Evolutionary conservation across 2,888 invertebrate genomes (phyloP), one percentile per base, ranked within the genome.

Genomic region (Orthonevra nobilis): DNA sequence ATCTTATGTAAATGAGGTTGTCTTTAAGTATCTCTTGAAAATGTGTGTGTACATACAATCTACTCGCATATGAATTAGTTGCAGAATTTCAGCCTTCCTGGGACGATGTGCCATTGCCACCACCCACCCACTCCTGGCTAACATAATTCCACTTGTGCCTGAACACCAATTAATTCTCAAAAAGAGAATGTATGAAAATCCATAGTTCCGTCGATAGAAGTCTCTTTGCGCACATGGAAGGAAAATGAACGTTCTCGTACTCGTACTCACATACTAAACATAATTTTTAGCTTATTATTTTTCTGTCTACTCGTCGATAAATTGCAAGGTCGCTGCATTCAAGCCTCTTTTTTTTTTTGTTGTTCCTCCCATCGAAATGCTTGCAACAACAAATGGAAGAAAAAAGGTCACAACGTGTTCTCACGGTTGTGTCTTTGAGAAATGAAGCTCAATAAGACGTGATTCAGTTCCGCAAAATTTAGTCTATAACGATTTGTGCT

Each of bases 281-380:
- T 10, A 40, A 7, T 52, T n/a, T n/a, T 14, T 5, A 38, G 70
- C 61, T 61, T 44, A 61, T 70, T 70, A 70, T 70, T 70, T 68
- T 48, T 58, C 48, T 50, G 68, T 38, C 70, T 44, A 54, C 70
- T 54, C 54, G 61, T 70, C 15, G 61, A 46, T n/a, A 70, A 61
- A 70, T 48, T 70, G 36, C 70, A 61, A 70, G 70, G 70, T 61
- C 42, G 26, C 20, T 20, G 32, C 9, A 61, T 69, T 50, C 26
- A 46, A 66, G 69, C 42, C 23, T 20, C 42, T 38, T 38, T 36
- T 23, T 23, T 23, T n/a, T n/a, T n/a, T n/a, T n/a, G n/a, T n/a
- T n/a, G n/a, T n/a, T n/a, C n/a, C n/a, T n/a, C n/a, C n/a, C n/a
- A n/a, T n/a, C n/a, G n/a, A n/a, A n/a, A n/a, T n/a, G n/a, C n/a